Percentiles rank a stretch among this genome's conserved stretches.
Conservation (phyloP, 2,797 vertebrate genomes). For the Pipistrellus pipistrellus region DNA sequence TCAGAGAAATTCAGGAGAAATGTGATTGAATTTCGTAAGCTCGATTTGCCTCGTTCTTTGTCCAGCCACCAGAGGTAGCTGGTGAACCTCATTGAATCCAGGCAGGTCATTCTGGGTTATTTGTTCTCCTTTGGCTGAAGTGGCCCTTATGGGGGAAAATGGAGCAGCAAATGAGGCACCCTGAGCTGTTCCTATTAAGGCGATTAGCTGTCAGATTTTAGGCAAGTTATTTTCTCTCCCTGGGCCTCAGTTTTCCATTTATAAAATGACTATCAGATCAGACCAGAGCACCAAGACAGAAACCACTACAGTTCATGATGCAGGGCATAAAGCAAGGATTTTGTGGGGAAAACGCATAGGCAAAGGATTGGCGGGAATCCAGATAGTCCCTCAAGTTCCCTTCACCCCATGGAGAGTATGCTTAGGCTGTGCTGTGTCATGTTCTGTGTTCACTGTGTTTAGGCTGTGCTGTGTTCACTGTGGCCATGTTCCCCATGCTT, state of each 20-base stretch:
- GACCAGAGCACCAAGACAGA: not conserved
- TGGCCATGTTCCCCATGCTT: not conserved
- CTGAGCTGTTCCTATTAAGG: not conserved
- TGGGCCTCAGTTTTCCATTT: not conserved
- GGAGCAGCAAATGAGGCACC: not conserved
- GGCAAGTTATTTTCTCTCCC: slow-evolving; percentile 25
- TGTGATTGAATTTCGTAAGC: not conserved
- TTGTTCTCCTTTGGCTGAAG: slow-evolving; percentile 31
- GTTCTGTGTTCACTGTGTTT: not conserved
- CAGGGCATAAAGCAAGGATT: not conserved
- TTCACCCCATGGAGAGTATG: not conserved
- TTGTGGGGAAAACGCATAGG: not conserved
- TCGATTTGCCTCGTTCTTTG: not conserved
- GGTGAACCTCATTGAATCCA: not conserved
- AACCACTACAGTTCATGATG: not conserved
- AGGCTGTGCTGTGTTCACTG: not conserved
- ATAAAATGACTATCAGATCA: not conserved
- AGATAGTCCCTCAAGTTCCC: not conserved
- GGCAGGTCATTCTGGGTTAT: not conserved
- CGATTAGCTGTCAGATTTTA: not conserved
- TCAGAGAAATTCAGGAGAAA: slow-evolving; percentile 20
- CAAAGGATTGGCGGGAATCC: not conserved
- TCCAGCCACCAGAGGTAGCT: not conserved
- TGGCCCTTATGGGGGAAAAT: not conserved
- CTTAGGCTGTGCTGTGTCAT: not conserved